Evolutionary conservation across 2,888 invertebrate genomes (phyloP), one percentile per base, ranked within the genome.

Genomic region (Xestia ashworthii): DNA sequence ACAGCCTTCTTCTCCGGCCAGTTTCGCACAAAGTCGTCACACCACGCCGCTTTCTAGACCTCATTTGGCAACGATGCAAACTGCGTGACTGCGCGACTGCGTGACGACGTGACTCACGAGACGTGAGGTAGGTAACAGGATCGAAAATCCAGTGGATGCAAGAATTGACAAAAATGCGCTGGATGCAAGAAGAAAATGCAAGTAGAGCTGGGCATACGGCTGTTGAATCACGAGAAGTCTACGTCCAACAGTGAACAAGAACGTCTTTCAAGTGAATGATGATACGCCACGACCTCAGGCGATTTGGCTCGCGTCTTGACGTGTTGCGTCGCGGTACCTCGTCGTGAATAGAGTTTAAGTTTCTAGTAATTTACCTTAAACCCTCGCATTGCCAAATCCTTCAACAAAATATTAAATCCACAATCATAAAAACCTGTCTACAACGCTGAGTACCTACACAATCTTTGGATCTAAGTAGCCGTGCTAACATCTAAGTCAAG

Each of bases 401-500:
- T 9, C 44, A 1, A 65, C 32, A 55, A 38, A 46, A 14, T 53
- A 22, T 53, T 53, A 50, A 16, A 67, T 9, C 16, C 38, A 58
- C 25, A 25, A 41, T 48, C 64, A 65, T 80, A 65, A 53, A 60
- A 68, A 71, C 38, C 11, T 22, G 66, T 72, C 9, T 66, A 62
- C n/a, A 50, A n/a, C 25, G 38, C 25, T 25, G 41, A 41, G 32
- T 55, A 72, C n/a, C n/a, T n/a, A n/a, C 14, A 67, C 66, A 70
- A 71, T 70, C 81, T 67, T 41, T 41, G 50, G 64, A 84, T 81
- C 81, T 81, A 53, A 65, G 46, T 74, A 65, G 32, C 46, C 58
- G 68, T 62, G 74, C 70, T 69, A 74, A 80, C 73, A 71, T 46
- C 60, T 85, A 67, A 82, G 70, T 78, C 85, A 83, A 83, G 85